Conservation (phyloP, 1,140 invertebrate genomes). For the Leptonema lineaticorne region DNA sequence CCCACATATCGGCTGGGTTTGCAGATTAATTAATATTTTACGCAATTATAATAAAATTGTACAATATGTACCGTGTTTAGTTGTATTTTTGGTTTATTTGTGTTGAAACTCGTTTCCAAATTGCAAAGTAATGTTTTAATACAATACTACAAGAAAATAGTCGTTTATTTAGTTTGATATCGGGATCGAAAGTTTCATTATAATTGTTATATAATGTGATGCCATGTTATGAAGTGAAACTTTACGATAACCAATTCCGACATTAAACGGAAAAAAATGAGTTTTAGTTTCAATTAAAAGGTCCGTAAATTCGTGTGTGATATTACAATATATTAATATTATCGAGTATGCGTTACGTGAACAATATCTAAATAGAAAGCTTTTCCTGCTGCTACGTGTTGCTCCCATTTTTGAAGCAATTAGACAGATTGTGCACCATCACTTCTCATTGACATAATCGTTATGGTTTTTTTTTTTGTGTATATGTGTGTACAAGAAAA, state of each 20-base stretch:
- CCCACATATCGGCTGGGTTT: background rate
- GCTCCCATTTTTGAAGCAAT: slow-evolving; percentile 25
- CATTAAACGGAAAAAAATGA: background rate
- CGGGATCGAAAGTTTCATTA: too few relatives aligned
- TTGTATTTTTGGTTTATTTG: too few relatives aligned
- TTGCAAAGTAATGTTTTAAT: too few relatives aligned
- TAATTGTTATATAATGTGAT: too few relatives aligned
- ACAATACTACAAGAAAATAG: too few relatives aligned
- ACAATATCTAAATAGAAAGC: slow-evolving; percentile 25
- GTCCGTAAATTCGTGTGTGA: background rate
- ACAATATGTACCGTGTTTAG: too few relatives aligned
- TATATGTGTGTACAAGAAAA: background rate
- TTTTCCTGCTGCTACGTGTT: slow-evolving; percentile 10
- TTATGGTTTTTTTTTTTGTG: too few relatives aligned
- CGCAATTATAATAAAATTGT: background rate
- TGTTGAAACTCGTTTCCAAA: too few relatives aligned
- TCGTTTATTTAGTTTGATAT: too few relatives aligned
- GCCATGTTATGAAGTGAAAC: too few relatives aligned
- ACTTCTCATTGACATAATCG: slow-evolving; percentile 16
- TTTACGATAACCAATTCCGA: background rate
- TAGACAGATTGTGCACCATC: slow-evolving; percentile 24
- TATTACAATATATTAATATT: background rate
- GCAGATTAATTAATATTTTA: background rate
- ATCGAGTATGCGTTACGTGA: slow-evolving; percentile 6
- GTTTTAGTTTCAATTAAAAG: background rate